Conservation (phyloP, 1,140 invertebrate species). For the Pollicipes pollicipes region DNA sequence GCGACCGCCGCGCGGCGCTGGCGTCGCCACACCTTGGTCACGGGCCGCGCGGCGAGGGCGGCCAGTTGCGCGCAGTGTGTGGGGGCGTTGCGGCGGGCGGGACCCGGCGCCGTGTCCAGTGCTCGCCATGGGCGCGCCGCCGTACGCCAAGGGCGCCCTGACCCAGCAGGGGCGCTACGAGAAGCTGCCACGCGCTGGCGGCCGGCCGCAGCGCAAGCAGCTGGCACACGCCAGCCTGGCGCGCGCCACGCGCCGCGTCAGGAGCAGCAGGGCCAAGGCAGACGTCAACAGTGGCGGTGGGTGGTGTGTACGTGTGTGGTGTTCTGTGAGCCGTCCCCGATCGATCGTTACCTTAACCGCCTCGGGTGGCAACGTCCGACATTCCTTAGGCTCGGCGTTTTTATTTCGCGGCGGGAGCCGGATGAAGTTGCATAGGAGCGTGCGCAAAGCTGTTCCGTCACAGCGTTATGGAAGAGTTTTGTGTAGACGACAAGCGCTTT, state of each 20-base stretch:
- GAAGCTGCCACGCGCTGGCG: not conserved
- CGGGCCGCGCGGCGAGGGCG: too few relatives aligned
- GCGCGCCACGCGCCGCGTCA: not conserved
- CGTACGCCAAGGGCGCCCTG: not conserved
- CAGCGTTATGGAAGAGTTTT: too few relatives aligned
- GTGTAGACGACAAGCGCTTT: too few relatives aligned
- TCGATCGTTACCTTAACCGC: too few relatives aligned
- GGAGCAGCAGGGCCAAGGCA: not conserved
- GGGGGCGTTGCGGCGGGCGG: not conserved
- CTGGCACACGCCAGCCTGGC: not conserved
- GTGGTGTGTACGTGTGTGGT: too few relatives aligned
- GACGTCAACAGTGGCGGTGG: too few relatives aligned
- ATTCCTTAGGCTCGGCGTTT: too few relatives aligned
- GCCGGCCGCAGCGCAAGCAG: not conserved
- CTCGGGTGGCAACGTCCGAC: too few relatives aligned
- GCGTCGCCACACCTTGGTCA: not conserved
- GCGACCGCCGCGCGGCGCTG: not conserved
- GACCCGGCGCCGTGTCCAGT: not conserved
- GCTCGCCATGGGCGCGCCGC: not conserved
- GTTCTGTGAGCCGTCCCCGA: too few relatives aligned
- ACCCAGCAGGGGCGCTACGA: not conserved
- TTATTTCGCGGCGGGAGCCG: too few relatives aligned
- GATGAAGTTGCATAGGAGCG: too few relatives aligned
- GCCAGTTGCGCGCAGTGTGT: not conserved
- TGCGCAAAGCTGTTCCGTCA: too few relatives aligned